Evolutionary conservation across 2,888 invertebrate species (phyloP), one percentile per base, ranked within the genome.

Genomic region (Uropetala carovei): DNA sequence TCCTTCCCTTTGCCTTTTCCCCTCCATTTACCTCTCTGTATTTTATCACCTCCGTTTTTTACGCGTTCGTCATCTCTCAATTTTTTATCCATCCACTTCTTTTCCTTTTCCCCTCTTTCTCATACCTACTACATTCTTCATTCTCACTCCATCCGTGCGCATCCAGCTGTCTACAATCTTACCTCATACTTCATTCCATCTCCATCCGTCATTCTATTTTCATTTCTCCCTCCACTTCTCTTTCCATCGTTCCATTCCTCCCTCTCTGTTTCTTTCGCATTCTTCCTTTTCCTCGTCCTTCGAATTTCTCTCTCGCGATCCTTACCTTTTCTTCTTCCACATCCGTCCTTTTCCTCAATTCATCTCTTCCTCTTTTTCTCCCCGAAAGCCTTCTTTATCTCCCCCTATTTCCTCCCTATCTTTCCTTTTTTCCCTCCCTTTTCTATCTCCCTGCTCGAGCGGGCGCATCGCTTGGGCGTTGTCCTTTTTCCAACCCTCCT

Each of bases 261-360:
- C 5, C 43, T 5, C 43, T 43, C 5, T 43, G 3, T 43, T 5
- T 43, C 43, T 3, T 5, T 3, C 43, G 5, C 43, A 43, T 43
- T 43, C 43, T 43, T 5, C 3, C 43, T n/a, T 43, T 43, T 43
- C 43, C 30, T 30, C 16, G 14, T 27, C 13, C 27, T 75, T 27
- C 75, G 75, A 0, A 11, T n/a, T 75, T 27, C 22, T 27, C 27
- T n/a, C n/a, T 75, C 43, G 30, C 43, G 30, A 14, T 82, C 82
- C 0, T 43, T 83, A 13, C 57, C 83, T 83, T 82, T 82, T 43
- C n/a, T 57, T 57, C n/a, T 18, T 43, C 57, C 56, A 57, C 43
- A 57, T 56, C 56, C 13, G 43, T 83, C 83, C 83, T 56, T n/a
- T 83, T n/a, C 83, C 43, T 83, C 83, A 75, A 75, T 27, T 75